Percentiles rank a stretch among this genome's conserved stretches.
Evolutionary conservation across 1,140 invertebrate genomes (phyloP).

Genomic region (Delia radicum): DNA sequence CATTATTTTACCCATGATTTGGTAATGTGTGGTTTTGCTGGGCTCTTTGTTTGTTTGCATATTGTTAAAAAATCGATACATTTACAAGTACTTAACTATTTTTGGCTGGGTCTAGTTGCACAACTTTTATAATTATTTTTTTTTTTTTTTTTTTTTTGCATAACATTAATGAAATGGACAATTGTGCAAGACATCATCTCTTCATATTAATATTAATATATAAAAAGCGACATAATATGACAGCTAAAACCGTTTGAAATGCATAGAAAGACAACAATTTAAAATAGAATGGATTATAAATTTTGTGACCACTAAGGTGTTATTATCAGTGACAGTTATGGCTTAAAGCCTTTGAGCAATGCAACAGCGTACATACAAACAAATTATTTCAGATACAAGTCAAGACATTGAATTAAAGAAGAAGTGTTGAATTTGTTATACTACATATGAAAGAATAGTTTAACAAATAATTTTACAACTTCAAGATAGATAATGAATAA

Average conservation of each 20-base stretch:
- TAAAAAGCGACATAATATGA: not conserved
- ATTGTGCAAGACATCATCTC: not conserved
- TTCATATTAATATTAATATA: not conserved
- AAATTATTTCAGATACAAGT: not conserved
- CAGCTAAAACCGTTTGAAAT: not conserved
- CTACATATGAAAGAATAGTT: not conserved
- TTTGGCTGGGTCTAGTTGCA: too few species aligned
- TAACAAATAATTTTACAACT: not conserved
- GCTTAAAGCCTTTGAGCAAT: not conserved
- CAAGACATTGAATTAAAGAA: not conserved
- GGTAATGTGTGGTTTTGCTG: too few species aligned
- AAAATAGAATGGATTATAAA: not conserved
- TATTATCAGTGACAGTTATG: slow-evolving; percentile 4
- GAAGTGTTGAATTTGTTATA: not conserved
- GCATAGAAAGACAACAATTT: not conserved
- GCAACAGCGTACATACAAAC: not conserved
- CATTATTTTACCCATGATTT: too few species aligned
- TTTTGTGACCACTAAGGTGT: slow-evolving; percentile 1
- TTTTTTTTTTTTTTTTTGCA: not conserved
- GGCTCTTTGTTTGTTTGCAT: too few species aligned
- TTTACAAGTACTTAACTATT: too few species aligned
- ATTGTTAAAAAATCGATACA: too few species aligned
- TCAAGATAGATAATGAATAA: not conserved
- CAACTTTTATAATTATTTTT: not conserved
- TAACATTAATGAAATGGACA: not conserved